A percentile compares a stretch with the other conserved stretches of the same genome.
phyloP scores from a whole-genome alignment of 1,140 invertebrate genomes.

The Neodiprion pinetum region DNA sequence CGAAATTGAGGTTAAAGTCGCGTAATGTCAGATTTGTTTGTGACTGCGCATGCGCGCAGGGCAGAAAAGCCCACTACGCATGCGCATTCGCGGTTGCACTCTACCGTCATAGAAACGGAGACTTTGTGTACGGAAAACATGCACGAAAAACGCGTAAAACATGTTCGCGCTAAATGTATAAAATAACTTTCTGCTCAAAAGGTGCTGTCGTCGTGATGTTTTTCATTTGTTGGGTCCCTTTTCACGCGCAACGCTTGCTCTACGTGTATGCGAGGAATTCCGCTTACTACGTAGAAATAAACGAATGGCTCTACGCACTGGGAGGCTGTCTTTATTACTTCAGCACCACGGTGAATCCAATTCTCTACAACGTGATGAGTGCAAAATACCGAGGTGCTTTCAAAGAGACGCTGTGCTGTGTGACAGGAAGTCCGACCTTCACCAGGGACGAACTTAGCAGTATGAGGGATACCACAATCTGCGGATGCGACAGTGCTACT shows the following conservation, averaged over 20 bases:
- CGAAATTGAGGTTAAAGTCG: too few species aligned
- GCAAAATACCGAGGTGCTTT: slow-evolving; percentile 84
- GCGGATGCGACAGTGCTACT: slow-evolving; percentile 48
- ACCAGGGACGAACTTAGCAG: slow-evolving; percentile 61
- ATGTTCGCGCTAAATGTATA: too few species aligned
- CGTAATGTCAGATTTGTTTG: too few species aligned
- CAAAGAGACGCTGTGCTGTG: slow-evolving; percentile 71
- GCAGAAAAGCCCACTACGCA: too few species aligned
- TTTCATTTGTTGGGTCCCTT: slow-evolving; percentile 97
- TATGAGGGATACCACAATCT: slow-evolving; percentile 63
- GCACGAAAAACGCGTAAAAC: too few species aligned
- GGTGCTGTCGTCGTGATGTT: slow-evolving; percentile 96
- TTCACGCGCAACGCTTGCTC: slow-evolving; percentile 88
- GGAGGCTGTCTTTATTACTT: slow-evolving; percentile 87
- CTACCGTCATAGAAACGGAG: too few species aligned
- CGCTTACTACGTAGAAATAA: slow-evolving; percentile 70
- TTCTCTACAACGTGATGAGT: slow-evolving; percentile 93
- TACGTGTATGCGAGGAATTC: slow-evolving; percentile 72
- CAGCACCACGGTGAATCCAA: slow-evolving; percentile 88
- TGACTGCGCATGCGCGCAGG: too few species aligned
- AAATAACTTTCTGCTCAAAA: slow-evolving; percentile 49
- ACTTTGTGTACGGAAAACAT: too few species aligned
- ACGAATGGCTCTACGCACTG: slow-evolving; percentile 81
- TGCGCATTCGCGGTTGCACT: too few species aligned
- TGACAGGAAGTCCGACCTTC: slow-evolving; percentile 46